Conservation (phyloP, 2,797 vertebrate species). For the Dendrocincla fuliginosa region DNA sequence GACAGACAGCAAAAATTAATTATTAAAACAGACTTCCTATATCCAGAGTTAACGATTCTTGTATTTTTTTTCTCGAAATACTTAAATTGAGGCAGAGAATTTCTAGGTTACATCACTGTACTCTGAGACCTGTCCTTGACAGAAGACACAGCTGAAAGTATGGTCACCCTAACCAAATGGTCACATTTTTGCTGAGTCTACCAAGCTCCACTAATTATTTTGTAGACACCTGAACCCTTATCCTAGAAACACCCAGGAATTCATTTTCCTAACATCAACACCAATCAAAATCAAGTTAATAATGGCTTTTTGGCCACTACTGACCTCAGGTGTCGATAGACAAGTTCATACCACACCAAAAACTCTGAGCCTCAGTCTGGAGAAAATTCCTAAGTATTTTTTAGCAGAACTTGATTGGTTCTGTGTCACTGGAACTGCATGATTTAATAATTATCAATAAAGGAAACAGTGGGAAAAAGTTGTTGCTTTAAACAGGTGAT, state of each 20-base stretch:
- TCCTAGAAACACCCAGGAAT: background rate
- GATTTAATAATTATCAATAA: background rate
- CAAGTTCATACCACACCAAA: background rate
- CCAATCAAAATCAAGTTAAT: background rate
- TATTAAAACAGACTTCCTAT: background rate
- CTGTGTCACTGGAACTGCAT: background rate
- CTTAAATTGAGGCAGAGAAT: background rate
- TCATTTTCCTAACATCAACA: background rate
- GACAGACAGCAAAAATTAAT: background rate
- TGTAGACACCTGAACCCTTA: background rate
- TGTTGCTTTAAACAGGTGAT: background rate
- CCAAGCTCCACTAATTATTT: background rate
- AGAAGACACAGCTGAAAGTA: background rate
- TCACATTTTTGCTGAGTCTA: background rate
- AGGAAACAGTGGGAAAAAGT: background rate
- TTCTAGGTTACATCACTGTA: background rate
- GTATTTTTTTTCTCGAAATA: background rate
- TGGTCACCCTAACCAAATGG: rapidly evolving
- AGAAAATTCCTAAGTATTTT: background rate
- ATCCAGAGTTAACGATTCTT: background rate
- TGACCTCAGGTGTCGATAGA: background rate
- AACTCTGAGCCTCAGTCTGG: background rate
- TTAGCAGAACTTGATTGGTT: background rate
- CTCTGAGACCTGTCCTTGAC: background rate
- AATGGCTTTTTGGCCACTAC: background rate